These are phyloP conservation scores for Hippolais icterina DNA, from an alignment of 2,113 vertebrate genomes.

Conservation along the genomic window DNA sequence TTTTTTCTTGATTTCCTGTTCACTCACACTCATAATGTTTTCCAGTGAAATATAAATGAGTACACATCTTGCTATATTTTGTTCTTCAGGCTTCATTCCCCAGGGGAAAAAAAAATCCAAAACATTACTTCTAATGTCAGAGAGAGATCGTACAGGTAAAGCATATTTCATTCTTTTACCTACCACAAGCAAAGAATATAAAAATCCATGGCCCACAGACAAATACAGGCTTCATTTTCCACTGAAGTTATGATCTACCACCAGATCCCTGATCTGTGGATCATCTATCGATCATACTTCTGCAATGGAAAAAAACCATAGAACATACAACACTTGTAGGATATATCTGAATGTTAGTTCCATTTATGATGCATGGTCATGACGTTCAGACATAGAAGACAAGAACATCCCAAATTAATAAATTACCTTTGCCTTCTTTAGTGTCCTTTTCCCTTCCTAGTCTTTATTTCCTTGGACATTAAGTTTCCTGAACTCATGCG, in stretches of 20 bases:
- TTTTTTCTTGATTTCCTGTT: neutral
- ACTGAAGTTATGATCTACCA: neutral
- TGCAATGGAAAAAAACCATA: neutral
- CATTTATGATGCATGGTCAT: neutral
- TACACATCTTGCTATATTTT: neutral
- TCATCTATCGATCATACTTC: neutral
- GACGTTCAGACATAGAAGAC: neutral
- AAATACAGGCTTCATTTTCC: neutral
- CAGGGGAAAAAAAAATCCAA: neutral
- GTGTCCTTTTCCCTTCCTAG: neutral
- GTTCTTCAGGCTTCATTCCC: neutral
- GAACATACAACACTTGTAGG: neutral
- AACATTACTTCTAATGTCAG: neutral
- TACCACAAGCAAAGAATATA: neutral
- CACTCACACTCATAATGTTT: neutral
- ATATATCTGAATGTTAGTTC: neutral
- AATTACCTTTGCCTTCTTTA: neutral
- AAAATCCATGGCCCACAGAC: conserved; percentile 14
- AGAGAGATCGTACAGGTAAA: neutral
- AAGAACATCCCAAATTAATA: neutral
- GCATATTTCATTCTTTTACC: neutral
- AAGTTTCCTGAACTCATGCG: neutral
- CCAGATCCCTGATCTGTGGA: neutral
- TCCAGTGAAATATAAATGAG: neutral
- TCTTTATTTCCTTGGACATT: neutral